phyloP scores from a whole-genome alignment of 2,797 vertebrate genomes.

The Oreochromis grahami region DNA sequence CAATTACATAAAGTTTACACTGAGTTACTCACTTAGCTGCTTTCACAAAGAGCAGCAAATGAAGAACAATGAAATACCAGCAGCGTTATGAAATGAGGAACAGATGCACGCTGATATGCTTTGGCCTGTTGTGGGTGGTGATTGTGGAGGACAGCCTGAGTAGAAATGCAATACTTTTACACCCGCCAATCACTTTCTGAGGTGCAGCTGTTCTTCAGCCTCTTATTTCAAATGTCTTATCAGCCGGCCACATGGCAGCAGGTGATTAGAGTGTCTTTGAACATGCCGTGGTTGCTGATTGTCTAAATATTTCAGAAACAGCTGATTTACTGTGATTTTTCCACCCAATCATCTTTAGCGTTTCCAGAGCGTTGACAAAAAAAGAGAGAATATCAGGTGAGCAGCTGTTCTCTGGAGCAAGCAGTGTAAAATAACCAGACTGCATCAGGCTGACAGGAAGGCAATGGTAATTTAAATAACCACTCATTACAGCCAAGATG shows the following conservation, averaged over 20 bases:
- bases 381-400: neutral
- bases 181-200: neutral
- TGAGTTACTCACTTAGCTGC: neutral
- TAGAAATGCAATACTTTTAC: neutral
- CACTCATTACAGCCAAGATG: neutral
- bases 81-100: neutral
- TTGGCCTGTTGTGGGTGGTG: neutral
- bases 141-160: neutral
- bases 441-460: neutral
- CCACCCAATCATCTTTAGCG: fast-evolving
- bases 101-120: neutral
- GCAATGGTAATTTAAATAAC: neutral
- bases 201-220: neutral
- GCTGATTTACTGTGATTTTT: neutral
- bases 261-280: neutral
- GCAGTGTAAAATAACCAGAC: neutral
- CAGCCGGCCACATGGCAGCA: neutral
- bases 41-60: neutral
- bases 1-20: neutral
- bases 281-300: neutral
- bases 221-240: fast-evolving
- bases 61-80: neutral
- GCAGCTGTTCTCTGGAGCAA: neutral
- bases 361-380: neutral
- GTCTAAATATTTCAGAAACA: neutral